Base-by-base conservation (phyloP, 2,888 invertebrate genomes). In the Erpobdella octoculata region DNA sequence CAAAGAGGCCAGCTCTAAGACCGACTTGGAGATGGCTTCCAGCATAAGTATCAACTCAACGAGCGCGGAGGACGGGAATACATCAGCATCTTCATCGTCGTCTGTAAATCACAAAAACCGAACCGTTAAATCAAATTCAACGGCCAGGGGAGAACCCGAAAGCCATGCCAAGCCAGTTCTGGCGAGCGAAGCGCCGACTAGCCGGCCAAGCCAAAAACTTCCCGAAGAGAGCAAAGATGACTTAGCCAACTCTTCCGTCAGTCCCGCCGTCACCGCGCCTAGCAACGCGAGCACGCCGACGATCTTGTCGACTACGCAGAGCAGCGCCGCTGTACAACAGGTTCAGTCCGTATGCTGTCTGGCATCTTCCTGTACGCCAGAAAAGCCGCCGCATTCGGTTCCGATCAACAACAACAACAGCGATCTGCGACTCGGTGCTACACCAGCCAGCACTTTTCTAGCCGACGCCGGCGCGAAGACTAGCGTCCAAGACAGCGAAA, bases 41-140 rank as follows among this genome's bases (percentile, higher is more conserved):
- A 71, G 73, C 67, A 70, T 73, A 33, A 73, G 73, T 41, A 41
- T 74, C 21, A 74, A 72, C 59, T 73, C 73, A 12, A 72, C 74
- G 21, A 21, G 71, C 12, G 61, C 58, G 61, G 53, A 41, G n/a
- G 48, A 36, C 69, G 21, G 37, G 15, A 71, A 73, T 15, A 64
- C n/a, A n/a, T n/a, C n/a, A n/a, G n/a, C n/a, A n/a, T n/a, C n/a
- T n/a, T n/a, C n/a, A n/a, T n/a, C n/a, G n/a, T n/a, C n/a, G n/a
- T n/a, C n/a, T n/a, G n/a, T n/a, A n/a, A n/a, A n/a, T n/a, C n/a
- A n/a, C n/a, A n/a, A n/a, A n/a, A n/a, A n/a, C n/a, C n/a, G n/a
- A 18, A n/a, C 58, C n/a, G 28, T 37, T n/a, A 18, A 33, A 37
- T 1, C 64, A 12, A 37, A 21, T 35, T 36, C 62, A 12, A n/a